A percentile compares a stretch with the other conserved stretches of the same genome.
Evolutionary conservation across 1,140 invertebrate species (phyloP).

Genomic region (Sminthurinus signatus): DNA sequence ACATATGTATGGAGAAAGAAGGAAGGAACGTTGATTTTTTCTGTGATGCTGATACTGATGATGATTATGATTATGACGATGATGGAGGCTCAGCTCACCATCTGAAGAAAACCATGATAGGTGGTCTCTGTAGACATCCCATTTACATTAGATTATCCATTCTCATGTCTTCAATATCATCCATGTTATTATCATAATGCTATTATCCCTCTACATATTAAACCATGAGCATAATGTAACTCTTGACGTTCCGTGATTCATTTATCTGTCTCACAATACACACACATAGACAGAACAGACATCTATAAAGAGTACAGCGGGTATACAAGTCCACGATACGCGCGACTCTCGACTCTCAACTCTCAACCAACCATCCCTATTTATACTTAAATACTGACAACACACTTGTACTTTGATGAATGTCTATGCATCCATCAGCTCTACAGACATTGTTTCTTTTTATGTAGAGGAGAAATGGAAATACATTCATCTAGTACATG

Average conservation of each 20-base stretch:
- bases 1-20: neutral
- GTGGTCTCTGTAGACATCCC: conserved; percentile 4
- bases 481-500: no score
- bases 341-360: no score
- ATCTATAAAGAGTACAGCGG: neutral
- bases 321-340: no score
- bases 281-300: neutral
- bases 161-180: conserved; percentile 7
- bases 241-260: conserved; percentile 16
- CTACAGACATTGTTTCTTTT: neutral
- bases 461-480: neutral
- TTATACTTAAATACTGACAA: no score
- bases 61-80: no score
- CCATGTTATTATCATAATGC: conserved; percentile 14
- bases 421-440: conserved; percentile 3
- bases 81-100: no score
- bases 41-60: no score
- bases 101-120: conserved; percentile 1
- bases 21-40: neutral
- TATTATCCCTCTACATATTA: conserved; percentile 7
- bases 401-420: neutral
- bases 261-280: conserved; percentile 19
- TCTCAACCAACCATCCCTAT: no score
- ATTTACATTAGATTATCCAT: conserved; percentile 18
- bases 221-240: conserved; percentile 12